Evolutionary conservation across 2,113 vertebrate species (phyloP), one percentile per base, ranked within the genome.

Genomic region (Dipodomys merriami): DNA sequence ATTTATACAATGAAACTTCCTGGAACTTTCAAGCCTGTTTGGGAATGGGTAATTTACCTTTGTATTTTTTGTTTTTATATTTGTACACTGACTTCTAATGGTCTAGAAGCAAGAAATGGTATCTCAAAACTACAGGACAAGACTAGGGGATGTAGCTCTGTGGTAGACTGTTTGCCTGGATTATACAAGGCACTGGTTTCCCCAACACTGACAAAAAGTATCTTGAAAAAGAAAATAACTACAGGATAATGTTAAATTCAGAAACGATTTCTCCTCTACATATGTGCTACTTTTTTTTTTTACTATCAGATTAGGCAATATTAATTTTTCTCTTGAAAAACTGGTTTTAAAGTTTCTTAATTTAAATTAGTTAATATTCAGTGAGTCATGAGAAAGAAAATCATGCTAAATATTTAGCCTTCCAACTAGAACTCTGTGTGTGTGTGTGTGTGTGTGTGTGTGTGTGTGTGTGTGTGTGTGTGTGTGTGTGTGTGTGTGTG

Each of bases 321-420:
- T 82, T 88, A 12, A 86, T 83, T 87, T 87, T 68, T 49, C 23
- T 91, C 73, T 87, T 93, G 30, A 65, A 86, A 88, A 95, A 62
- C 30, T 73, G 11, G 79, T 89, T 87, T 83, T 84, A 77, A 79
- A 72, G 27, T 94, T 88, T 90, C 69, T 91, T 78, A 88, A 88
- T 88, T 57, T 57, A 57, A 57, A 87, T 39, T 89, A 25, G 67
- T 22, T 27, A 72, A 7, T 82, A 84, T 33, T 53, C 53, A 82
- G 23, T 90, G 74, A 91, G 53, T 78, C 20, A 25, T 67, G n/a
- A 95, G 88, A 57, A 13, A 62, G 60, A 86, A 93, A 53, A 80
- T 65, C 88, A 78, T 90, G 20, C 62, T 81, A 65, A 90, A 53
- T 83, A 69, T 89, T 91, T 94, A 94, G 35, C 20, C 9, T 92